These are phyloP conservation scores for Chironex yamaguchii DNA, from an alignment of 30 jellyfish, hydroid and myxozoan species.

Conservation along the genomic window DNA sequence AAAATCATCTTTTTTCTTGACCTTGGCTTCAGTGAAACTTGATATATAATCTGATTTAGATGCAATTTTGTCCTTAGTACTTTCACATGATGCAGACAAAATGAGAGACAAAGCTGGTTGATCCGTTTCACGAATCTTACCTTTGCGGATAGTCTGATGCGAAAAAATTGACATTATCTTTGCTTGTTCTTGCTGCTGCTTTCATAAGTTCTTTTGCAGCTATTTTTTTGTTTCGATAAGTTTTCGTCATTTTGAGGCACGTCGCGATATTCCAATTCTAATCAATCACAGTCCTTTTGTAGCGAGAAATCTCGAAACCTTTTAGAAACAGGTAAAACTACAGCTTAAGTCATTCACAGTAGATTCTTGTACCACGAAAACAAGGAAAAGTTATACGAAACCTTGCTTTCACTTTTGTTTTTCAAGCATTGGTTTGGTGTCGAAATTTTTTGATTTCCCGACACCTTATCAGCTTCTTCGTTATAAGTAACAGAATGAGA, in stretches of 20 bases:
- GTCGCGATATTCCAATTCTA: slow-evolving; percentile 5
- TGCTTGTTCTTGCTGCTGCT: slow-evolving; percentile 65
- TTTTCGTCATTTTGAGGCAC: slow-evolving; percentile 52
- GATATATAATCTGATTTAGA: slow-evolving; percentile 36
- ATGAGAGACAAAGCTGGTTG: slow-evolving; percentile 57
- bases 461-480: not conserved
- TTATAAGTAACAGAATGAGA: slow-evolving; percentile 15
- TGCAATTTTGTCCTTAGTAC: slow-evolving; percentile 17
- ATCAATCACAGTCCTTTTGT: not conserved
- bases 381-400: slow-evolving; percentile 13
- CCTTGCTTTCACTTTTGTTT: slow-evolving; percentile 27
- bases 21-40: slow-evolving; percentile 28
- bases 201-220: slow-evolving; percentile 43
- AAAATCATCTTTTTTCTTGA: slow-evolving; percentile 39
- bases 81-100: slow-evolving; percentile 33
- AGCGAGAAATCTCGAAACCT: not conserved
- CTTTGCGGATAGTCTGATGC: slow-evolving; percentile 1
- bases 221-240: slow-evolving; percentile 56
- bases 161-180: slow-evolving; percentile 9
- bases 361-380: slow-evolving; percentile 40
- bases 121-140: slow-evolving; percentile 50
- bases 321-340: too few species aligned
- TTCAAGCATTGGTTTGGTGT: slow-evolving; percentile 8
- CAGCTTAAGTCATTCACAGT: too few species aligned
- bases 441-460: slow-evolving; percentile 42